A percentile compares a stretch with the other conserved stretches of the same genome.
Conservation (phyloP, 2,888 invertebrate species). For the Drepanosiphum platanoidis region DNA sequence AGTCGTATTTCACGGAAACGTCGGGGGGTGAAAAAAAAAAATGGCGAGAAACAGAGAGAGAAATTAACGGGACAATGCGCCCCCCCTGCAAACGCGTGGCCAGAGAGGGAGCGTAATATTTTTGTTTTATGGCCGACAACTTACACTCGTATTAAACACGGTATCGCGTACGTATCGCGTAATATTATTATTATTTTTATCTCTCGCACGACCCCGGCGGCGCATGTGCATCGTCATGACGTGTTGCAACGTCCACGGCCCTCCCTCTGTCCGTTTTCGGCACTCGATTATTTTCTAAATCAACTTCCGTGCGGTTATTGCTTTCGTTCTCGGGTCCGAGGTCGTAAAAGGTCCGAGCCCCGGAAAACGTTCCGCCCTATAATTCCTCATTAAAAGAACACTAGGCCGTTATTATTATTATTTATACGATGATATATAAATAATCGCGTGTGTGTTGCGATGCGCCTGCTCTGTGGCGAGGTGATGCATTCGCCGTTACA, state of each 20-base stretch:
- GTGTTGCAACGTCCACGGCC: not conserved
- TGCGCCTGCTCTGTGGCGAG: not conserved
- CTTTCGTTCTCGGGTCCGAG: constrained; percentile 34
- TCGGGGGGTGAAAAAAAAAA: too few species aligned
- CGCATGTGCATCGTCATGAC: too few species aligned
- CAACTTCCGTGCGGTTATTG: constrained; percentile 61
- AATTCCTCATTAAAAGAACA: constrained; percentile 58
- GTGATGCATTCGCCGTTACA: not conserved
- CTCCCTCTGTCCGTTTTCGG: not conserved
- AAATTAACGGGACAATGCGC: constrained; percentile 1
- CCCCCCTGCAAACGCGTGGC: not conserved
- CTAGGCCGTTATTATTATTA: constrained; percentile 36
- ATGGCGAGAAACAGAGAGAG: not conserved
- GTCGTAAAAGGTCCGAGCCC: constrained; percentile 57
- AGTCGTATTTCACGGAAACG: not conserved
- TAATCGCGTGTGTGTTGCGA: not conserved
- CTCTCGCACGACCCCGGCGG: not conserved
- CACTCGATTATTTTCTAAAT: constrained; percentile 53
- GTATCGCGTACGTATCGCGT: not conserved
- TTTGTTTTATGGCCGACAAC: constrained; percentile 36
- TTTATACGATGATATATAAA: constrained; percentile 17
- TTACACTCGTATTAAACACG: not conserved
- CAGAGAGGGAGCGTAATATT: constrained; percentile 16
- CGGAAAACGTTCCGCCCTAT: constrained; percentile 60
- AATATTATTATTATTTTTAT: not conserved